Evolutionary conservation across 2,113 vertebrate species (phyloP).

Genomic region (Platanista minor): DNA sequence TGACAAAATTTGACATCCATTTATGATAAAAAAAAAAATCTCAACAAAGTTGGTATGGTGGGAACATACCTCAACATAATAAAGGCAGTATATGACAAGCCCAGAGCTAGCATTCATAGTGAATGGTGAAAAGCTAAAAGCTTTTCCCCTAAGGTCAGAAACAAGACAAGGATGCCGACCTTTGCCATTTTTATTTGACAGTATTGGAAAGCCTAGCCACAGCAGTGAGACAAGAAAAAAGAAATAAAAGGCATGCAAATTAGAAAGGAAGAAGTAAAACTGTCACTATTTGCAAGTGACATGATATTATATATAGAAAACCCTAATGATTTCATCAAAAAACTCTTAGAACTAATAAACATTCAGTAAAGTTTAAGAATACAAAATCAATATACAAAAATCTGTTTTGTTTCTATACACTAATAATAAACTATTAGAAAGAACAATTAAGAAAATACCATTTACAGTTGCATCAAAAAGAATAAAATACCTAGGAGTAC

Average conservation of each 20-base stretch:
- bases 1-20: neutral
- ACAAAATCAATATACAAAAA: no score
- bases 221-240: neutral
- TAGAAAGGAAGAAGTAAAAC: neutral
- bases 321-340: neutral
- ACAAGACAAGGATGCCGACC: neutral
- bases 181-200: neutral
- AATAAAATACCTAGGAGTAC: neutral
- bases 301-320: neutral
- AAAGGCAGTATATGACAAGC: neutral
- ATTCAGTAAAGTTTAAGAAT: neutral
- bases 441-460: neutral
- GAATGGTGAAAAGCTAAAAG: neutral
- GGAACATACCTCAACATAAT: neutral
- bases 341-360: neutral
- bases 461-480: neutral
- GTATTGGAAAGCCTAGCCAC: neutral
- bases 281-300: neutral
- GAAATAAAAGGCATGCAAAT: neutral
- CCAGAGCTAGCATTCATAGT: neutral
- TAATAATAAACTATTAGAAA: neutral
- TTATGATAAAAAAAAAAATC: neutral
- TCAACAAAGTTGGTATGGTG: neutral
- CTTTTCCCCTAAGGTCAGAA: neutral
- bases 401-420: neutral